Base-by-base conservation (phyloP, 2,113 vertebrate genomes). In the Urocolius indicus region DNA sequence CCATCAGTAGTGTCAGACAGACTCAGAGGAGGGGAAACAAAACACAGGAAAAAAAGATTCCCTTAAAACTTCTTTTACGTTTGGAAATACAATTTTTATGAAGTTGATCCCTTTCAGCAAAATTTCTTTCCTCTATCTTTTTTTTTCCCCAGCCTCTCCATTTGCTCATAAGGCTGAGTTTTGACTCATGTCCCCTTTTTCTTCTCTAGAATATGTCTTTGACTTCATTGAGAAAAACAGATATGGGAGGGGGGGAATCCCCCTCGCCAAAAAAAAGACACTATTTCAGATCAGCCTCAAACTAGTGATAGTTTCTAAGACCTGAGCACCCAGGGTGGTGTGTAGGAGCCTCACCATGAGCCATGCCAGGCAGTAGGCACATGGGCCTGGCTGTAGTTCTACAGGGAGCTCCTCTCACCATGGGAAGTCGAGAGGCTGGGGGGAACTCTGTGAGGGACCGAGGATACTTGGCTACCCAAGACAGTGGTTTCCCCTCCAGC, bases 321-420 rank as follows among this genome's bases (percentile, higher is more conserved):
- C 6, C 49, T n/a, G 51, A 52, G 54, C 26, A 26, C 27, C 41
- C 18, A 21, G 67, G 34, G 34, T 2, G 3, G 12, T 52, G 41
- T 57, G 46, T 38, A 81, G n/a, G 15, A 41, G 38, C n/a, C 46
- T 80, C 4, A 0, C 13, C 1, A 2, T 55, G 43, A 78, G 36
- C 49, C 69, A 22, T 32, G 6, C 29, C 21, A 38, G 55, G 36
- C 49, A 30, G 18, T 2, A 14, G 41, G 73, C 9, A 5, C 34
- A 14, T 1, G 8, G 21, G 8, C 16, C 30, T 38, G 46, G 16
- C 16, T 92, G 38, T 52, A 69, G 51, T 36, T 32, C 23, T 3
- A 2, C 16, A 36, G 51, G 6, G 7, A 51, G 38, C 38, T 12
- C 38, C 38, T 4, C 21, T 11, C 59, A 30, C n/a, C 1, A 1